Evolutionary conservation across 2,797 vertebrate species (phyloP).

Genomic region (Sebastiscus albofasciatus): DNA sequence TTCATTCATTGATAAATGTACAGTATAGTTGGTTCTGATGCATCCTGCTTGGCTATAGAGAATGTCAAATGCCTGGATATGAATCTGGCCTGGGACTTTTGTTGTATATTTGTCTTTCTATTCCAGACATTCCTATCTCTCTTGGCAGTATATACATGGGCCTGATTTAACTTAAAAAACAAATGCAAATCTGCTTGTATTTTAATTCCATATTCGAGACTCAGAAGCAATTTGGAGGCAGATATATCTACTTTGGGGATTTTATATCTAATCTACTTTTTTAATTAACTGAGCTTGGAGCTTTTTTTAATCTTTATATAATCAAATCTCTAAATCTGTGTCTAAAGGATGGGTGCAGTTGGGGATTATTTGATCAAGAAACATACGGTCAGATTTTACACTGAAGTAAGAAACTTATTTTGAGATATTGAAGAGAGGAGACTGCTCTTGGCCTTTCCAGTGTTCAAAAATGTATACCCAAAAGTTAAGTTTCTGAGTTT

Average conservation of each 20-base stretch:
- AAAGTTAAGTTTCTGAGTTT: neutral
- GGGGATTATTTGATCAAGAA: neutral
- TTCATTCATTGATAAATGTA: neutral
- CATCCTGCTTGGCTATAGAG: neutral
- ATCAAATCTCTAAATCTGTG: slow-evolving; percentile 9
- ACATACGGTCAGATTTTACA: neutral
- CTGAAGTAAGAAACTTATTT: slow-evolving; percentile 1
- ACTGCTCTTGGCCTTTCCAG: neutral
- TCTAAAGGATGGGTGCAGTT: neutral
- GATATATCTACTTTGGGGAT: neutral
- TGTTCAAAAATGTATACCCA: neutral
- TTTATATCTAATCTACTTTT: slow-evolving; percentile 18
- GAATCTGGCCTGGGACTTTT: neutral
- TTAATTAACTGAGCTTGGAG: slow-evolving; percentile 19
- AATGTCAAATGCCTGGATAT: neutral
- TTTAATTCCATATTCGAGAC: slow-evolving; percentile 7
- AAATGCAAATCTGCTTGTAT: neutral
- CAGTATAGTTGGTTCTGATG: neutral
- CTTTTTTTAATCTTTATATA: slow-evolving; percentile 2
- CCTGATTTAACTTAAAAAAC: neutral
- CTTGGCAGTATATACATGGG: neutral
- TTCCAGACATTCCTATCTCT: neutral
- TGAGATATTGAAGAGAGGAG: neutral
- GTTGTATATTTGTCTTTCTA: neutral
- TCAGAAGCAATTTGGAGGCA: slow-evolving; percentile 9